Percentiles rank a stretch among this genome's conserved stretches.
Conservation (phyloP, 2,113 vertebrate genomes). For the Chlamydotis undulata region DNA sequence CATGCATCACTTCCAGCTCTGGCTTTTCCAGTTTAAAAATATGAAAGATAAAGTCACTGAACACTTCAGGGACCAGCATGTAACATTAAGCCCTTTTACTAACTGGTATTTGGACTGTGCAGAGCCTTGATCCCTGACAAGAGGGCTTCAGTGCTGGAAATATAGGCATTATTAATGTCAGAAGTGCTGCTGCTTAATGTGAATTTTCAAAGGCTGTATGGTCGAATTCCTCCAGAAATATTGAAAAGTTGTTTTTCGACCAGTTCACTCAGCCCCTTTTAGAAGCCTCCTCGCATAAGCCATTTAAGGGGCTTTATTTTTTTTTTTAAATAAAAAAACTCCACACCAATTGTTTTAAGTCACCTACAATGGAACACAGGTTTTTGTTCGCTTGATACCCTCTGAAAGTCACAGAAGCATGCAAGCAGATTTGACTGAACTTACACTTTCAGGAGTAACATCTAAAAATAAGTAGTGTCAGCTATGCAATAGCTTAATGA, state of each 20-base stretch:
- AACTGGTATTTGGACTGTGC: not conserved
- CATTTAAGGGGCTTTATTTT: not conserved
- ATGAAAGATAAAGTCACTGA: constrained; percentile 6
- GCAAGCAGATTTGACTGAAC: constrained; percentile 52
- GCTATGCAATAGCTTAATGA: not conserved
- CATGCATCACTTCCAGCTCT: not conserved
- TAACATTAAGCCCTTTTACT: not conserved
- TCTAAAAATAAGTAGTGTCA: constrained; percentile 46
- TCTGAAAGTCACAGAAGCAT: constrained; percentile 56
- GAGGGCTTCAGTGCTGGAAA: not conserved
- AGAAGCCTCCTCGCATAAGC: constrained; percentile 23
- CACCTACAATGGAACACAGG: not conserved
- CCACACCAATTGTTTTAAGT: not conserved
- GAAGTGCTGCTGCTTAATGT: not conserved
- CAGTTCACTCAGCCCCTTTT: constrained; percentile 16
- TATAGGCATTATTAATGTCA: not conserved
- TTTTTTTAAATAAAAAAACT: not conserved
- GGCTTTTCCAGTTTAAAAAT: not conserved
- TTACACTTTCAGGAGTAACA: constrained; percentile 34
- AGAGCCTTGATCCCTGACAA: not conserved
- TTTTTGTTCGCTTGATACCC: not conserved
- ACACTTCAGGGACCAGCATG: not conserved
- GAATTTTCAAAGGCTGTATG: not conserved
- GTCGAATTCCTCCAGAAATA: not conserved
- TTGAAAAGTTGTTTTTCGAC: constrained; percentile 20